A percentile compares a stretch with the other conserved stretches of the same genome.
phyloP scores from a whole-genome alignment of 2,888 invertebrate species.

The Doris montereyensis region DNA sequence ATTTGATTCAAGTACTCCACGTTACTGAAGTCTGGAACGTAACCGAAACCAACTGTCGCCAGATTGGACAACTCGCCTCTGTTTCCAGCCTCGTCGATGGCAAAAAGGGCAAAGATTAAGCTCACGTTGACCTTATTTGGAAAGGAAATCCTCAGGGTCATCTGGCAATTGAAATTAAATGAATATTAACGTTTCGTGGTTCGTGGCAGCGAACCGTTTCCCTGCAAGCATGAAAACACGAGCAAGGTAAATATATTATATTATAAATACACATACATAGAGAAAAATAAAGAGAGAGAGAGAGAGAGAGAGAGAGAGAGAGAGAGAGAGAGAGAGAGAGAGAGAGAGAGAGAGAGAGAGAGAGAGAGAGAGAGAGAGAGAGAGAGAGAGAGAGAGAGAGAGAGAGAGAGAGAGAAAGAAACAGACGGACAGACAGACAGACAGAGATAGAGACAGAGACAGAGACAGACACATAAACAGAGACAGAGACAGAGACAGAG shows the following conservation, averaged over 20 bases:
- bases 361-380: slow-evolving; percentile 34
- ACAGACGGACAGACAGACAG: background rate
- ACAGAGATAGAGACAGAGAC: too few relatives aligned
- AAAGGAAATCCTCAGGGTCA: slow-evolving; percentile 34
- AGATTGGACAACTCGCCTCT: slow-evolving; percentile 51
- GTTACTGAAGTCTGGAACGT: slow-evolving; percentile 45
- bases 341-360: slow-evolving; percentile 31
- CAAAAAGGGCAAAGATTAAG: slow-evolving; percentile 51
- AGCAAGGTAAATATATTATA: background rate
- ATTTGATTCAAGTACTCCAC: slow-evolving; percentile 31
- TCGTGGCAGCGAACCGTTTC: background rate
- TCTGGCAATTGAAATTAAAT: background rate
- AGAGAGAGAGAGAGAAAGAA: slow-evolving; percentile 20
- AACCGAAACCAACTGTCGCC: slow-evolving; percentile 49
- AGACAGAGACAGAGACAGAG: background rate
- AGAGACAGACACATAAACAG: background rate
- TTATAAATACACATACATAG: background rate
- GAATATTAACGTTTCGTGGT: background rate
- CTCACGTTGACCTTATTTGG: slow-evolving; percentile 22
- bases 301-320: slow-evolving; percentile 19
- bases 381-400: slow-evolving; percentile 27
- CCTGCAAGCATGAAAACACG: background rate
- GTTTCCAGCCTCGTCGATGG: slow-evolving; percentile 50
- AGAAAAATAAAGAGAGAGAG: background rate
- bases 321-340: slow-evolving; percentile 8